These are phyloP conservation scores for Frankliniella intonsa DNA, from an alignment of 2,888 invertebrate species.

Conservation along the genomic window DNA sequence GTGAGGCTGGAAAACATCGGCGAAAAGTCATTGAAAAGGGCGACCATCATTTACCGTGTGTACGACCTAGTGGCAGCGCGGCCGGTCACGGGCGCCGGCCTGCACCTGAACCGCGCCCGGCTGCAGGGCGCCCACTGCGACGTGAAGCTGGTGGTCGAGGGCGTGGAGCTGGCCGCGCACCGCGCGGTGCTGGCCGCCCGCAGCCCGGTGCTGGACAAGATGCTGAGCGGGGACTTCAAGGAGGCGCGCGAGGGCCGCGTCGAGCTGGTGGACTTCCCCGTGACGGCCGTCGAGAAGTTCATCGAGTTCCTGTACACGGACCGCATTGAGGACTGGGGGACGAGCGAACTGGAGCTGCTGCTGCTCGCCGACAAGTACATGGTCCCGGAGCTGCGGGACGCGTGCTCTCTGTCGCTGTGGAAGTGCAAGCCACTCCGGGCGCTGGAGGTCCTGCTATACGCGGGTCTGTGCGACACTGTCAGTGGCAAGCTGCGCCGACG, in stretches of 20 bases:
- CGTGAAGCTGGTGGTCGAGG: neutral
- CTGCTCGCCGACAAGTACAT: neutral
- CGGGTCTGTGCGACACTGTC: neutral
- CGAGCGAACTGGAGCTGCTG: neutral
- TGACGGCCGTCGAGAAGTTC: neutral
- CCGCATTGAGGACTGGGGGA: neutral
- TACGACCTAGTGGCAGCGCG: too few species aligned
- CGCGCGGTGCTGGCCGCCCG: neutral
- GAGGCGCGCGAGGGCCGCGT: neutral
- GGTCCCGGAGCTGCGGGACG: neutral
- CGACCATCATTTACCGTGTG: too few species aligned
- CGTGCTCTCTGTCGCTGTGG: neutral
- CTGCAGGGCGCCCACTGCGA: too few species aligned
- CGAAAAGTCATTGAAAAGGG: too few species aligned
- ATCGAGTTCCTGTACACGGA: neutral
- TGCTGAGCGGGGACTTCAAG: neutral
- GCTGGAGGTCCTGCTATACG: neutral
- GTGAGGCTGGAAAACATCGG: too few species aligned
- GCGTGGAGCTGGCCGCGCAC: neutral
- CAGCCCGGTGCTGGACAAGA: neutral
- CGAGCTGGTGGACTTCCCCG: neutral
- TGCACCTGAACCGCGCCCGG: too few species aligned
- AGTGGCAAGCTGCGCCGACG: neutral
- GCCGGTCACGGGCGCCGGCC: too few species aligned
- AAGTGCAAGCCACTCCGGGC: neutral